Evolutionary conservation across 2,113 vertebrate genomes (phyloP).

Genomic region (Semicossyphus pulcher): DNA sequence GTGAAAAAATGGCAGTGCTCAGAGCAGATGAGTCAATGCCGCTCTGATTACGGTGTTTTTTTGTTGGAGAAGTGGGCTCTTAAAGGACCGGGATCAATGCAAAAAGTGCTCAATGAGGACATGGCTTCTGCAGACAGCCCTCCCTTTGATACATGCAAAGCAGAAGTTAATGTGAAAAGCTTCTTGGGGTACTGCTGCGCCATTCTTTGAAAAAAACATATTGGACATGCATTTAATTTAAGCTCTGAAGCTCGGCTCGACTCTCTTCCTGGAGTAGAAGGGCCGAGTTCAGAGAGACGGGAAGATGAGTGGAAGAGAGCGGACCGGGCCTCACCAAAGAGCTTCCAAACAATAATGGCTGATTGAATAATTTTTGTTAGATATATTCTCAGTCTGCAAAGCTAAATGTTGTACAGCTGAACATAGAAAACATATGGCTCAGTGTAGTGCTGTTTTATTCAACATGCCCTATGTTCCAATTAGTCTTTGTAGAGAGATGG

Average conservation of each 20-base stretch:
- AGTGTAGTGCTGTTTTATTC: not conserved
- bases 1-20: slow-evolving; percentile 5
- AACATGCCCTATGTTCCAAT: slow-evolving; percentile 1
- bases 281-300: slow-evolving; percentile 46
- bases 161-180: slow-evolving; percentile 67
- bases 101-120: slow-evolving; percentile 32
- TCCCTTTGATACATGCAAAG: slow-evolving; percentile 71
- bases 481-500: not conserved
- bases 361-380: slow-evolving; percentile 41
- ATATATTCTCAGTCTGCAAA: not conserved
- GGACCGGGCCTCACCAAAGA: slow-evolving; percentile 31
- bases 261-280: slow-evolving; percentile 42
- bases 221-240: slow-evolving; percentile 71
- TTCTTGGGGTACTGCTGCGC: slow-evolving; percentile 51
- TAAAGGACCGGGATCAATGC: slow-evolving; percentile 21
- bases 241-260: slow-evolving; percentile 40
- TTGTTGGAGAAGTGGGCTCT: slow-evolving; percentile 22
- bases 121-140: slow-evolving; percentile 59
- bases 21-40: slow-evolving; percentile 16
- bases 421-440: not conserved
- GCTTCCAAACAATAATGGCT: slow-evolving; percentile 44
- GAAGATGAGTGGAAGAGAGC: slow-evolving; percentile 39
- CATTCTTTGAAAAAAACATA: slow-evolving; percentile 68
- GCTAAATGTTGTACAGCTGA: not conserved
- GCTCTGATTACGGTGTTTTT: slow-evolving; percentile 31